Percentiles rank a stretch among this genome's conserved stretches.
Evolutionary conservation across 2,113 vertebrate species (phyloP).

Genomic region (Rhinolophus ferrumequinum): DNA sequence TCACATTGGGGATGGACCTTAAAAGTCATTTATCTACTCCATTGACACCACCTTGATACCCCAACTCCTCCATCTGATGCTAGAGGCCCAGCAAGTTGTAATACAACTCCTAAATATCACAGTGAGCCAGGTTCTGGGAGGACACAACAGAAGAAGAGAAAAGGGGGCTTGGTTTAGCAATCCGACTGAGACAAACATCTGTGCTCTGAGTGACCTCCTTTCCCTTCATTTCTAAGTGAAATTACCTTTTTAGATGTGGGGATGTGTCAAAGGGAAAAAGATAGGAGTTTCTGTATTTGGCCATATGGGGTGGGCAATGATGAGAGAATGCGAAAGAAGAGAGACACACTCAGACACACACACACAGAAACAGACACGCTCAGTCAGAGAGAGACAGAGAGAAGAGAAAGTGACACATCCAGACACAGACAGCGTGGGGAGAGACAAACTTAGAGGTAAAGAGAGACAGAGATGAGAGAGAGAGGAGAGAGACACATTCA

Average conservation of each 20-base stretch:
- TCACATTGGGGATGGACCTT: background rate
- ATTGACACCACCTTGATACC: background rate
- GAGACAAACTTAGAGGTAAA: too few relatives aligned
- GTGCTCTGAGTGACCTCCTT: background rate
- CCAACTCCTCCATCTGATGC: background rate
- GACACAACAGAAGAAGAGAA: background rate
- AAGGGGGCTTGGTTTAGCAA: background rate
- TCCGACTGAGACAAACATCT: background rate
- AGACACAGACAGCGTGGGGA: too few relatives aligned
- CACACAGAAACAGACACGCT: too few relatives aligned
- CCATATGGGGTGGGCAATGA: background rate
- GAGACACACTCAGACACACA: too few relatives aligned
- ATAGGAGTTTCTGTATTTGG: background rate
- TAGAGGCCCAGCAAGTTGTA: background rate
- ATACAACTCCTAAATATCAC: background rate
- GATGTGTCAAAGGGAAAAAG: background rate
- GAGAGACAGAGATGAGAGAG: background rate
- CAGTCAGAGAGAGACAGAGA: too few relatives aligned
- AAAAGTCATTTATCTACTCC: slow-evolving; percentile 2
- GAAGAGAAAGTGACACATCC: too few relatives aligned
- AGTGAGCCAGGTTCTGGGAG: background rate
- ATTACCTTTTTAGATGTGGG: background rate
- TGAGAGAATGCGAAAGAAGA: background rate
- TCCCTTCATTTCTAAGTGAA: slow-evolving; percentile 40
- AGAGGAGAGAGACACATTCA: background rate